Evolutionary conservation across 1,140 invertebrate species (phyloP).

Genomic region (Antheraea pernyi): DNA sequence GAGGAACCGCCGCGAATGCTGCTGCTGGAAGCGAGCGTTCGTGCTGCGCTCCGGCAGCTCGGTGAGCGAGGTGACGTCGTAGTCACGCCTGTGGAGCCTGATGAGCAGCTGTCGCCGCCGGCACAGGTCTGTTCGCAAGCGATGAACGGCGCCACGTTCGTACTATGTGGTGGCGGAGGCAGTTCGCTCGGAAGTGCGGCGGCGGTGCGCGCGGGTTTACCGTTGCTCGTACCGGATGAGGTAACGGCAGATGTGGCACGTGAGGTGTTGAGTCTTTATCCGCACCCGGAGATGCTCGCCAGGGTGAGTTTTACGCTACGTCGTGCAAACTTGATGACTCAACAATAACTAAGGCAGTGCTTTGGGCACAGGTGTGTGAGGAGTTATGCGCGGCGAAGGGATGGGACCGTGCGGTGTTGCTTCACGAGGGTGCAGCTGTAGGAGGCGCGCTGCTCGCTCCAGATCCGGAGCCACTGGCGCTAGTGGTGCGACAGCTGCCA

Average conservation of each 20-base stretch:
- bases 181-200: conserved; percentile 38
- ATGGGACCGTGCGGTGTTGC: conserved; percentile 53
- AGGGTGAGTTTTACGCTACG: conserved; percentile 23
- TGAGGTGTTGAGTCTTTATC: conserved; percentile 44
- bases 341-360: neutral
- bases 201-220: conserved; percentile 50
- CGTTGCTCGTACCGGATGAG: conserved; percentile 38
- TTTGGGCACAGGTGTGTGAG: conserved; percentile 34
- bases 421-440: conserved; percentile 54
- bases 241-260: conserved; percentile 23
- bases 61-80: conserved; percentile 1
- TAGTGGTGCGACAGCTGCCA: conserved; percentile 49
- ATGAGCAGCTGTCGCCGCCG: conserved; percentile 45
- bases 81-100: conserved; percentile 32
- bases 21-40: conserved; percentile 37
- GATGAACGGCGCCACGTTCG: conserved; percentile 15
- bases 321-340: neutral
- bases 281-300: conserved; percentile 41
- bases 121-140: conserved; percentile 39
- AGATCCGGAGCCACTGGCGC: conserved; percentile 27
- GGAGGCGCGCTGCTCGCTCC: conserved; percentile 43
- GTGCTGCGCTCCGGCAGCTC: conserved; percentile 29
- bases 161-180: conserved; percentile 26
- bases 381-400: conserved; percentile 51
- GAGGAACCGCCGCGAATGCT: conserved; percentile 36